Base-by-base conservation (phyloP, 2,797 vertebrate species). In the Galago senegalensis region DNA sequence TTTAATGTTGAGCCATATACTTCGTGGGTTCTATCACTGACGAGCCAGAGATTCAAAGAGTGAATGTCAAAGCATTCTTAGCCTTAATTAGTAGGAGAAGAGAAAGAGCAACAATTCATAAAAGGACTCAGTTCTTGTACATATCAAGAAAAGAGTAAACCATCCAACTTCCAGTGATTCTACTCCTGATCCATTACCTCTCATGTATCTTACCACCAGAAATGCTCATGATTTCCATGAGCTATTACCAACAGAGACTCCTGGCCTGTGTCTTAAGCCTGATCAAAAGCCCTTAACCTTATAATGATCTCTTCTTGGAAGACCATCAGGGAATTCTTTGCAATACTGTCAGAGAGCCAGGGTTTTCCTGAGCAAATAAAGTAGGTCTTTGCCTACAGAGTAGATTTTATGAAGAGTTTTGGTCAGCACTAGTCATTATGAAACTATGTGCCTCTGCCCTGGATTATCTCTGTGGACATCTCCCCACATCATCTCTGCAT, bases 381-480 rank as follows among this genome's bases (percentile, higher is more conserved):
- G 29, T 89, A 46, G 25, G 20, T 86, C 75, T 96, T 92, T 92
- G 80, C 96, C 86, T 88, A 87, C 10, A 34, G 76, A 95, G 87
- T 18, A 94, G 77, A 89, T 93, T 95, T 96, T 94, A 90, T 94
- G 91, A 92, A 97, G 84, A 89, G 87, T 94, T 96, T 96, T 95
- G 85, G 93, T 95, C 84, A 83, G 77, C 87, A 67, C 96, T 86
- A 93, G 80, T 97, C 91, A 97, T 49, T 72, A 53, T 84, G 67
- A 86, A 96, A 53, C 87, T 82, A 76, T 94, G 80, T 91, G 65
- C 77, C 53, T 79, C 92, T 88, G 81, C n/a, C 73, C 76, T 94
- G 89, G 56, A 93, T 96, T 96, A 85, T 97, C 91, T 94, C 91
- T 89, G 0, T 69, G 95, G 91, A 88, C 89, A 87, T 94, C 80